Evolutionary conservation across 2,888 invertebrate genomes (phyloP).

Genomic region (Thecocarcelia acutangulata): DNA sequence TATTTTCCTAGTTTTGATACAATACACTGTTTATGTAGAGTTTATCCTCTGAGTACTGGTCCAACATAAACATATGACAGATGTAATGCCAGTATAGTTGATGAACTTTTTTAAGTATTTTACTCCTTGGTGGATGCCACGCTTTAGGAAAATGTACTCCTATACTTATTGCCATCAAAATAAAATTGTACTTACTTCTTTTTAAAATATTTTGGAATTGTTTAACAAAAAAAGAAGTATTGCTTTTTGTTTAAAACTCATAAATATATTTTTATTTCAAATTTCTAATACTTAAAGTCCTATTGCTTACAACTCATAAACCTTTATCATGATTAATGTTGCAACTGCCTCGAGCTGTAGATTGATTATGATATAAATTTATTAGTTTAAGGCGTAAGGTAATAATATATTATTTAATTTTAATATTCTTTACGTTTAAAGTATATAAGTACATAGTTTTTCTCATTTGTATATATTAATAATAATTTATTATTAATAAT

Average conservation of each 20-base stretch:
- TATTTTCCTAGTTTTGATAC: no score
- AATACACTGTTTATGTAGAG: no score
- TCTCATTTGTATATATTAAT: slow-evolving; percentile 19
- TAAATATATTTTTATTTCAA: slow-evolving; percentile 63
- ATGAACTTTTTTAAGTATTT: no score
- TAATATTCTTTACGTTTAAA: neutral
- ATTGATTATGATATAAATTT: slow-evolving; percentile 1
- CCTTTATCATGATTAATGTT: neutral
- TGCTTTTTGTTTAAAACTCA: slow-evolving; percentile 70
- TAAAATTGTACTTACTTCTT: no score
- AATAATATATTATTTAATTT: slow-evolving; percentile 18
- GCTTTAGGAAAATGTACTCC: no score
- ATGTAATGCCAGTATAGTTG: no score
- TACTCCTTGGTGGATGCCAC: no score
- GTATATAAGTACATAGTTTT: slow-evolving; percentile 23
- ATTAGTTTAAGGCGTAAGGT: neutral
- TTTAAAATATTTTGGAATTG: no score
- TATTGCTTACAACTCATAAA: no score
- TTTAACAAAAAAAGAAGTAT: slow-evolving; percentile 2
- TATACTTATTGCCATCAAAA: no score
- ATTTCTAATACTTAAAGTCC: slow-evolving; percentile 59
- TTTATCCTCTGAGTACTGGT: no score
- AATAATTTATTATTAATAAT: slow-evolving; percentile 31
- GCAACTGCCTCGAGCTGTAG: slow-evolving; percentile 1
- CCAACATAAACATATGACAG: no score